Evolutionary conservation across 2,113 vertebrate species (phyloP).

Genomic region (Phylloscopus trochilus): DNA sequence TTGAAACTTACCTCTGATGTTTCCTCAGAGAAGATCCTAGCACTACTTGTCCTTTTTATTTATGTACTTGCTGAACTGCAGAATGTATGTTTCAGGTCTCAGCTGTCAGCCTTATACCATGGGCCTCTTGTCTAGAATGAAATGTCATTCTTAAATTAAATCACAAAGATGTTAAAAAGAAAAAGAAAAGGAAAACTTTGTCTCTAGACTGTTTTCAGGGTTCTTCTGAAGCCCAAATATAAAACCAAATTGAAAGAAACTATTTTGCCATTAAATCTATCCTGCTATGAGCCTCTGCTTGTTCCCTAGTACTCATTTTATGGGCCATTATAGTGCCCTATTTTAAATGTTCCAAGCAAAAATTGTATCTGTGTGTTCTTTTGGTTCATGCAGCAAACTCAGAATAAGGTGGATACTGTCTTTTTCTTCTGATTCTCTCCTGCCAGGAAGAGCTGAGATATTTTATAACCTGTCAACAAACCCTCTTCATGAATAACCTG

Average conservation of each 20-base stretch:
- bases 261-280: neutral
- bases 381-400: neutral
- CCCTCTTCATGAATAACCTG: constrained; percentile 4
- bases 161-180: neutral
- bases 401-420: neutral
- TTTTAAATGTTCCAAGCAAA: neutral
- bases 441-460: neutral
- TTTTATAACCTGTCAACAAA: constrained; percentile 24
- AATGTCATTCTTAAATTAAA: constrained; percentile 7
- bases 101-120: neutral
- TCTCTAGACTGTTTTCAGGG: neutral
- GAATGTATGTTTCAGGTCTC: neutral
- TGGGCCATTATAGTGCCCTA: neutral
- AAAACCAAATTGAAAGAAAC: constrained; percentile 9
- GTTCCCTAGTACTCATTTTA: neutral
- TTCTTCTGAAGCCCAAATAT: neutral
- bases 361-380: neutral
- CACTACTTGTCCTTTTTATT: neutral
- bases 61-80: neutral
- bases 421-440: neutral
- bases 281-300: neutral
- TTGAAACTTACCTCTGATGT: constrained; percentile 1
- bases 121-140: neutral
- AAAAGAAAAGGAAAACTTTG: neutral
- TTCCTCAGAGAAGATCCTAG: constrained; percentile 25